A percentile compares a stretch with the other conserved stretches of the same genome.
Conservation (phyloP, 2,797 vertebrate genomes). For the Chelon labrosus region DNA sequence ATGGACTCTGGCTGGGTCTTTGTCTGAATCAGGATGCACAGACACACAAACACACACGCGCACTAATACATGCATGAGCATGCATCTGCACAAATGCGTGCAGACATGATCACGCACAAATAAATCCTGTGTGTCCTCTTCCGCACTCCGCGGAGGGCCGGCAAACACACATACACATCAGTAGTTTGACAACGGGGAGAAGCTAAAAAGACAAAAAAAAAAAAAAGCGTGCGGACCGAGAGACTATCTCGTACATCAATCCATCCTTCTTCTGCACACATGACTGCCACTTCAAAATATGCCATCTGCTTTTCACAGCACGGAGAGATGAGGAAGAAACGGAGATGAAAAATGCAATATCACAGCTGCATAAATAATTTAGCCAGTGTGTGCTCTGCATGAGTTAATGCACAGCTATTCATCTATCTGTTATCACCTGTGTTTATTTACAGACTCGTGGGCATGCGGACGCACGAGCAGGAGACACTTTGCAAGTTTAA, state of each 20-base stretch:
- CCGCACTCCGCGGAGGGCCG: too few relatives aligned
- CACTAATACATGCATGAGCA: background rate
- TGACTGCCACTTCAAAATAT: constrained; percentile 69
- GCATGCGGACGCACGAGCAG: background rate
- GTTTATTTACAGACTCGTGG: constrained; percentile 28
- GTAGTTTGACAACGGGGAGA: background rate
- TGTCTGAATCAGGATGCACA: constrained; percentile 44
- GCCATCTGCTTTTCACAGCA: constrained; percentile 79
- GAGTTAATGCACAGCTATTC: constrained; percentile 48
- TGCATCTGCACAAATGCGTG: constrained; percentile 3
- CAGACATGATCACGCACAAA: background rate
- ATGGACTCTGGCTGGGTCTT: constrained; percentile 69
- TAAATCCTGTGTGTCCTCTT: background rate
- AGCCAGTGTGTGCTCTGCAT: constrained; percentile 62
- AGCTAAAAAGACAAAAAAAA: constrained; percentile 30
- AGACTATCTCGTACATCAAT: constrained; percentile 46
- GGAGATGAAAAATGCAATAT: constrained; percentile 65
- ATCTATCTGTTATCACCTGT: constrained; percentile 43
- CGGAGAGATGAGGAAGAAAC: constrained; percentile 56
- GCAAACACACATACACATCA: background rate
- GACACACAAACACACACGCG: constrained; percentile 5
- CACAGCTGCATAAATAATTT: constrained; percentile 79
- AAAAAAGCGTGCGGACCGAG: constrained; percentile 34
- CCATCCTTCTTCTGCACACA: constrained; percentile 62
- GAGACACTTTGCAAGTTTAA: background rate